Evolutionary conservation across 2,113 vertebrate species (phyloP), one percentile per base, ranked within the genome.

Genomic region (Petroica traversi): DNA sequence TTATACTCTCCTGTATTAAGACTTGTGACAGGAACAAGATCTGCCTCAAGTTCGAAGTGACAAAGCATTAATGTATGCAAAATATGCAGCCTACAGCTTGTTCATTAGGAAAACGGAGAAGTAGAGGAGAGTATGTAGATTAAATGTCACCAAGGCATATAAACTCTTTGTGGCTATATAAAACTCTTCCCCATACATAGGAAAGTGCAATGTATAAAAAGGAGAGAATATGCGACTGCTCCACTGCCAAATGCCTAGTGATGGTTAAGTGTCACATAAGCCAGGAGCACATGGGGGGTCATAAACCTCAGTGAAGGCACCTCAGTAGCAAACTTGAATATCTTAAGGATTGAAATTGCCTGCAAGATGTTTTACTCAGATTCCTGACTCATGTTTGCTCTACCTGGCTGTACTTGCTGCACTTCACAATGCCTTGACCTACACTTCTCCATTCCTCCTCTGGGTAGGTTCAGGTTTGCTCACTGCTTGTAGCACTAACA

Each of bases 11-110:
- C 26, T 68, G 19, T 57, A 88, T 66, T 79, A 83, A 85, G 54
- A 33, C 54, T 88, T 85, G 29, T 90, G 85, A 93, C 25, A 79
- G 45, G 41, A 89, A 72, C 52, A 93, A 85, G 81, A 82, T 76
- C 61, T 75, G 69, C 74, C 54, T 88, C 0, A 0, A 93, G 77
- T 92, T 73, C 0, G 4, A 82, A 86, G 54, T 79, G 88, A 93
- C 71, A 90, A 93, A 94, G 36, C 69, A 87, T 82, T 93, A 93
- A 85, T 57, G 34, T 75, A 95, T 87, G 85, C 74, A 90, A 83
- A 88, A 93, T 96, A 85, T 51, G 68, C 82, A 95, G 82, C 63
- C 88, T 69, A 73, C 88, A 92, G 71, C 79, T 94, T 95, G 75
- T 92, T 94, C 82, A 74, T 93, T 80, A 92, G 55, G 40, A 90